Conservation (phyloP, 2,113 vertebrate genomes). For the Laterallus jamaicensis region DNA sequence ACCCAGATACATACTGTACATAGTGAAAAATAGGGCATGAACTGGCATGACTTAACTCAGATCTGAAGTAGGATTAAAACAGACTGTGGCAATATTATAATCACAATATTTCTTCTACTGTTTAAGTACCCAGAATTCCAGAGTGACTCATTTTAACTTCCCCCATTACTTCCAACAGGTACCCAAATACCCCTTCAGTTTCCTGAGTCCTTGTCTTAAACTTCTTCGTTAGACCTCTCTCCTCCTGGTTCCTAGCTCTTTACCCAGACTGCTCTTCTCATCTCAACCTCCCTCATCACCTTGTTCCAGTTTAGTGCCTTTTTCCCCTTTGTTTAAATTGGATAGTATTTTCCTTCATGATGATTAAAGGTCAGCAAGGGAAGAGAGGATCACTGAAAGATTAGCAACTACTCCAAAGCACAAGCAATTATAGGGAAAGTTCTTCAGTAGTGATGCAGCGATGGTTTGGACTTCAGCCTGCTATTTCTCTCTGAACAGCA, state of each 20-base stretch:
- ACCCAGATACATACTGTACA: conserved; percentile 16
- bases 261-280: not conserved
- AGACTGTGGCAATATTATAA: not conserved
- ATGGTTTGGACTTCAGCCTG: not conserved
- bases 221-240: not conserved
- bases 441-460: not conserved
- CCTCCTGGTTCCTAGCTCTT: not conserved
- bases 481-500: not conserved
- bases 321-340: not conserved
- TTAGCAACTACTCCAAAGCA: not conserved
- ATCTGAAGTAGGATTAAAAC: conserved; percentile 24
- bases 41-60: conserved; percentile 32
- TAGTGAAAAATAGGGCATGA: conserved; percentile 42
- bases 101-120: not conserved
- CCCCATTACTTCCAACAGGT: not conserved
- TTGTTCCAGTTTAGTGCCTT: not conserved
- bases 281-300: not conserved
- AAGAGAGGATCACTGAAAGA: conserved; percentile 9
- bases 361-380: conserved; percentile 12
- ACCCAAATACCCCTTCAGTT: not conserved
- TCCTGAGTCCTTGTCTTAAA: not conserved
- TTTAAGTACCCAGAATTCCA: not conserved
- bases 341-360: not conserved
- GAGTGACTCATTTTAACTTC: not conserved
- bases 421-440: not conserved